phyloP scores from a whole-genome alignment of 2,888 invertebrate genomes.

The Nezara viridula region DNA sequence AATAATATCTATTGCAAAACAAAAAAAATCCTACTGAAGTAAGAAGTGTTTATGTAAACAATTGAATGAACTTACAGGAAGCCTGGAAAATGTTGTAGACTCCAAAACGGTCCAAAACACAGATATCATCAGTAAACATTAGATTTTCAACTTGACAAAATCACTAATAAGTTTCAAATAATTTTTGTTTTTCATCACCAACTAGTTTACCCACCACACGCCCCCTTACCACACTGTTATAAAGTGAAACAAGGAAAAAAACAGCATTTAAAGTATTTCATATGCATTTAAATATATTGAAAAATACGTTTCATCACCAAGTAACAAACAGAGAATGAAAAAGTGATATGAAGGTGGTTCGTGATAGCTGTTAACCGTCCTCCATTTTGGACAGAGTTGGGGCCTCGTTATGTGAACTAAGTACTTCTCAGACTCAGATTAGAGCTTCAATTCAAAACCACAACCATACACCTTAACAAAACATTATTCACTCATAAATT shows the following conservation, averaged over 20 bases:
- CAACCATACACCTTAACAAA: background rate
- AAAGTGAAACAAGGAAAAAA: background rate
- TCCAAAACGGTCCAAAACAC: background rate
- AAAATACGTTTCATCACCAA: background rate
- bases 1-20: background rate
- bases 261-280: background rate
- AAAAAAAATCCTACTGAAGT: background rate
- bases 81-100: background rate
- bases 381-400: conserved; percentile 34
- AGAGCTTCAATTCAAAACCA: background rate
- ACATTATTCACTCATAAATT: background rate
- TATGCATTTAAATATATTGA: background rate
- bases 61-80: conserved; percentile 10
- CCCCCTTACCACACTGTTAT: background rate
- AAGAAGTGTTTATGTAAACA: conserved; percentile 10
- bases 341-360: conserved; percentile 31
- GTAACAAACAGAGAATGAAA: background rate
- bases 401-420: conserved; percentile 1
- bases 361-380: conserved; percentile 45
- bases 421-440: background rate
- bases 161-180: background rate
- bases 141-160: background rate
- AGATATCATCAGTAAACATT: background rate
- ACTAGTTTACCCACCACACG: conserved; percentile 28
- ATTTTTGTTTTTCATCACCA: background rate